Evolutionary conservation across 2,888 invertebrate species (phyloP).

Genomic region (Trichogramma dendrolimi): DNA sequence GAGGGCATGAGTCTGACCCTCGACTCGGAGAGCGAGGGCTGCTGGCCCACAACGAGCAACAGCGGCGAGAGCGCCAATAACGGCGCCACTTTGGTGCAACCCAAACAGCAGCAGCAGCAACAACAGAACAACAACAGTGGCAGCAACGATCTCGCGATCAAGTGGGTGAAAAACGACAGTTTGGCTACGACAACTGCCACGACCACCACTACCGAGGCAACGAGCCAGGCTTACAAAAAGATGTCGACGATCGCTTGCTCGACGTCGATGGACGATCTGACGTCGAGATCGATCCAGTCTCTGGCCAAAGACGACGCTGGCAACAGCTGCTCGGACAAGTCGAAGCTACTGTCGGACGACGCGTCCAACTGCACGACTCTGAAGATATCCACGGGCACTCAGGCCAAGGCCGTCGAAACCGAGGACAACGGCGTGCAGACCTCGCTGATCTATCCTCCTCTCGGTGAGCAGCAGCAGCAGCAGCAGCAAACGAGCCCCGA

Average conservation of each 20-base stretch:
- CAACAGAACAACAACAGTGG: slow-evolving; percentile 30
- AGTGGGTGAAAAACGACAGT: slow-evolving; percentile 47
- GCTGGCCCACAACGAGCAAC: slow-evolving; percentile 67
- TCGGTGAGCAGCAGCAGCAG: slow-evolving; percentile 42
- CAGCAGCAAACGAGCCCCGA: no score
- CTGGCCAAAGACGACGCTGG: slow-evolving; percentile 28
- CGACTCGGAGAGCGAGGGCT: slow-evolving; percentile 64
- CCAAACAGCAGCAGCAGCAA: slow-evolving; percentile 34
- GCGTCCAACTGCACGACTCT: slow-evolving; percentile 21
- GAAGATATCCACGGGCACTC: slow-evolving; percentile 39
- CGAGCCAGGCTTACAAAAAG: slow-evolving; percentile 51
- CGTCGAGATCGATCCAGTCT: slow-evolving; percentile 45
- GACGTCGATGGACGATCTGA: slow-evolving; percentile 52
- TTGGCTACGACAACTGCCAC: slow-evolving; percentile 30
- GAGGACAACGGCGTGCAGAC: slow-evolving; percentile 49
- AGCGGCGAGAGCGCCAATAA: slow-evolving; percentile 55
- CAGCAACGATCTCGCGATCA: slow-evolving; percentile 47
- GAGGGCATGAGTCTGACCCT: slow-evolving; percentile 69
- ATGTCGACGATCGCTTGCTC: slow-evolving; percentile 50
- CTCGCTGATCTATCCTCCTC: slow-evolving; percentile 44
- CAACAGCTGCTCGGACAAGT: slow-evolving; percentile 6
- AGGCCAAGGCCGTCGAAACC: slow-evolving; percentile 41
- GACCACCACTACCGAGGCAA: slow-evolving; percentile 26
- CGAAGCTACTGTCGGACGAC: slow-evolving; percentile 14
- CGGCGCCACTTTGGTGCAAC: slow-evolving; percentile 43